Base-by-base conservation (phyloP, 1,140 invertebrate species). In the Mycetomoellerius zeteki region DNA sequence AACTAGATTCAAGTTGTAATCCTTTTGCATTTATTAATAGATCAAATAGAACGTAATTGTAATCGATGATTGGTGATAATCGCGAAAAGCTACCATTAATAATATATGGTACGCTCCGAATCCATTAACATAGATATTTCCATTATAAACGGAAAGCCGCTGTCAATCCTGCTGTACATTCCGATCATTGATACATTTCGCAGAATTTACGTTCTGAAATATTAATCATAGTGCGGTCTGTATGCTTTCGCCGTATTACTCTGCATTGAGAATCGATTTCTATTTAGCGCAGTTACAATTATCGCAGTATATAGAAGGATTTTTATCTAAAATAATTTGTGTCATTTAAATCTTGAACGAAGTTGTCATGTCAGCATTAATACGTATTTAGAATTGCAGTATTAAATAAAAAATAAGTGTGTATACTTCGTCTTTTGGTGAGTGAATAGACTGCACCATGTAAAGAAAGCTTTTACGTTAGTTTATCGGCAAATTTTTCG, bases 111-210 rank as follows among this genome's bases (percentile, higher is more conserved):
- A n/a, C 14, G 21, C n/a, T 7, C n/a, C 21, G 2, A 76, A 60
- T 76, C 33, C 73, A 37, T 43, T 76, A 43, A 76, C 16, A 60
- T 76, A 76, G n/a, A 60, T 76, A 75, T 58, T 60, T 60, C 21
- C 54, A 14, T 78, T 47, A 47, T 78, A 65, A 78, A 78, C 37
- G 58, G 12, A 64, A 62, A 47, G 58, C 37, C 33, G 8, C 75
- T 33, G 33, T 37, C 33, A 76, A 76, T 24, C 54, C 33, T 14
- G 8, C 8, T 60, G 21, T 76, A 76, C 30, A 58, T 76, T 76
- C 54, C 21, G 21, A 43, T 76, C n/a, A 43, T 60, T 76, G 30
- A 58, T 76, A 60, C 33, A 60, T 76, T 76, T 75, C 21, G 54
- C 27, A 76, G 54, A 27, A 52, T 50, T 69, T 69, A 72, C 7